A percentile compares a stretch with the other conserved stretches of the same genome.
These are phyloP conservation scores for Bombylius discolor DNA, from an alignment of 2,888 invertebrate genomes.

Conservation along the genomic window DNA sequence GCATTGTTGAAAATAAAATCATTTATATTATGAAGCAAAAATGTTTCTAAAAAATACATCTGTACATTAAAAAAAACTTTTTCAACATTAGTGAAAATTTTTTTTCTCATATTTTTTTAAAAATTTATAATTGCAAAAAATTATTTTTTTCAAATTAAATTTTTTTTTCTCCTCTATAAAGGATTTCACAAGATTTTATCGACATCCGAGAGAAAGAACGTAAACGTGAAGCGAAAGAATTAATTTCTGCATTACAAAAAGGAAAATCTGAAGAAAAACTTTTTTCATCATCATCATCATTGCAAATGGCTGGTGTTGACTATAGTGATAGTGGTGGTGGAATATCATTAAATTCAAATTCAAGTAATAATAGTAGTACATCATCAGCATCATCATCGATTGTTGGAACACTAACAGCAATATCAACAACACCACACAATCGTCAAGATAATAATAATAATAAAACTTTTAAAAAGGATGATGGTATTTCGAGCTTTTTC, in stretches of 20 bases:
- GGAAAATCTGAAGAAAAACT: constrained; percentile 16
- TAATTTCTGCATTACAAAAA: constrained; percentile 20
- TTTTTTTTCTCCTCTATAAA: constrained; percentile 31
- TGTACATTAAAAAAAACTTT: too few relatives aligned
- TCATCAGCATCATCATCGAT: not conserved
- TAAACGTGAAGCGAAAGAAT: constrained; percentile 67
- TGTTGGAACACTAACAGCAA: not conserved
- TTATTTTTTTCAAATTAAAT: not conserved
- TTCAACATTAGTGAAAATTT: too few relatives aligned
- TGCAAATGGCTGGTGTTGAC: constrained; percentile 2
- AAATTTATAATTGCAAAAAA: too few relatives aligned
- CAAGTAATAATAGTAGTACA: not conserved
- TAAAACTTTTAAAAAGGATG: constrained; percentile 13
- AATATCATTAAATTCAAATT: constrained; percentile 4
- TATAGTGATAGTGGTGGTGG: constrained; percentile 3
- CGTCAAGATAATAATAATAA: not conserved
- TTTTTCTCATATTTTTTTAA: too few relatives aligned
- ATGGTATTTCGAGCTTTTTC: constrained; percentile 19
- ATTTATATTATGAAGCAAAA: too few relatives aligned
- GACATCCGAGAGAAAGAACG: constrained; percentile 86
- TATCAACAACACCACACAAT: constrained; percentile 5
- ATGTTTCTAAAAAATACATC: too few relatives aligned
- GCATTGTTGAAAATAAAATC: too few relatives aligned
- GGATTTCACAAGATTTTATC: constrained; percentile 88
- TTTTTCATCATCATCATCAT: not conserved